A percentile compares a stretch with the other conserved stretches of the same genome.
Conservation (phyloP, 2,888 invertebrate species). For the Clepsis dumicolana region DNA sequence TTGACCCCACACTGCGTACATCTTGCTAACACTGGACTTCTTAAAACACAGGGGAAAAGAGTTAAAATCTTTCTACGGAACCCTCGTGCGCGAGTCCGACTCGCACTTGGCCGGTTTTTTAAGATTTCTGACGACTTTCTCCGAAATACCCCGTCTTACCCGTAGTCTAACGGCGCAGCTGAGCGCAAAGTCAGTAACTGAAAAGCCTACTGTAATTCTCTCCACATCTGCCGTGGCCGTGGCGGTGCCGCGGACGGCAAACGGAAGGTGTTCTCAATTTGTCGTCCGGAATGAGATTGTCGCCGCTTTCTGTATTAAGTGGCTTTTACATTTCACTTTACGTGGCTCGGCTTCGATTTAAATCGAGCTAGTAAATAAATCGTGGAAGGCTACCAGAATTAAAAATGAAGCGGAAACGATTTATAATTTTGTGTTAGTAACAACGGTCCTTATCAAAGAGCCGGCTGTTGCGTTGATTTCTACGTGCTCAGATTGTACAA, state of each 20-base stretch:
- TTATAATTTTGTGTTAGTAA: background rate
- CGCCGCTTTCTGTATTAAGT: slow-evolving; percentile 80
- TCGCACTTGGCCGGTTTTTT: no score
- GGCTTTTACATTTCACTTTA: slow-evolving; percentile 81
- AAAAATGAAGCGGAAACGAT: background rate
- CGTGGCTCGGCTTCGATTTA: slow-evolving; percentile 49
- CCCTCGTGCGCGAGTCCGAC: no score
- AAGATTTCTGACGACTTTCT: background rate
- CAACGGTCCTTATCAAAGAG: background rate
- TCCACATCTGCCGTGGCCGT: slow-evolving; percentile 53
- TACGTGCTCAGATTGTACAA: no score
- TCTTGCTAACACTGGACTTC: no score
- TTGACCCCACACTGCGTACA: no score
- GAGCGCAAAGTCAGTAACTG: background rate
- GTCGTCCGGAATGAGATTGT: slow-evolving; percentile 82
- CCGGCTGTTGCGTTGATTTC: no score
- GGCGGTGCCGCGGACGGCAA: slow-evolving; percentile 55
- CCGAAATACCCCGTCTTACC: background rate
- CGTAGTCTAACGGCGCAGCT: background rate
- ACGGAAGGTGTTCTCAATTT: slow-evolving; percentile 83
- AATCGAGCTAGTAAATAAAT: slow-evolving; percentile 17
- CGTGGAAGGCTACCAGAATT: background rate
- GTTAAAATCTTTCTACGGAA: no score
- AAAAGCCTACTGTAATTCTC: slow-evolving; percentile 30
- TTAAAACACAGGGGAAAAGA: no score